These are phyloP conservation scores for Paratrypauchen microcephalus DNA, from an alignment of 2,797 vertebrate genomes.

Conservation along the genomic window DNA sequence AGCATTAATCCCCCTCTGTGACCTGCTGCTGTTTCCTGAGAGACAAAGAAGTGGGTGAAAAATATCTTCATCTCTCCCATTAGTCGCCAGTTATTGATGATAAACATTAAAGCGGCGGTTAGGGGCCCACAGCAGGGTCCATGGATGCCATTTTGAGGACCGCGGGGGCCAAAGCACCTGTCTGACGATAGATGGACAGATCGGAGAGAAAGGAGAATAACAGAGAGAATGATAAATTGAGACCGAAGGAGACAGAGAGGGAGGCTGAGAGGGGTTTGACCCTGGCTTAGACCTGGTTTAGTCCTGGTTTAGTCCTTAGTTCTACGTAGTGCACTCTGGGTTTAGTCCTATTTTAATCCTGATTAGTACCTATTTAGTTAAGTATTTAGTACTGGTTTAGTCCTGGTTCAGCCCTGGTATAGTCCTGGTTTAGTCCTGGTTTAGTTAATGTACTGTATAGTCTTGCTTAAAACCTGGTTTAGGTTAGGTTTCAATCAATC, in stretches of 20 bases:
- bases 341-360: no score
- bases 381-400: no score
- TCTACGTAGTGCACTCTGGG: no score
- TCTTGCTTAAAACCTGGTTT: no score
- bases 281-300: no score
- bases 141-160: background rate
- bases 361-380: no score
- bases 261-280: no score
- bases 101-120: background rate
- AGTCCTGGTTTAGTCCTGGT: no score
- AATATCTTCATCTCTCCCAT: background rate
- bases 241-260: background rate
- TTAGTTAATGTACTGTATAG: no score
- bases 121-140: background rate
- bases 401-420: no score
- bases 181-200: background rate
- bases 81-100: background rate
- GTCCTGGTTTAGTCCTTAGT: no score
- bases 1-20: background rate
- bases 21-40: background rate
- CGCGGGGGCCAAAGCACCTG: background rate
- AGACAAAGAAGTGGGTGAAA: background rate
- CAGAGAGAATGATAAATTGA: background rate
- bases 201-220: background rate
- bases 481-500: no score